Evolutionary conservation across 2,797 vertebrate species (phyloP), one percentile per base, ranked within the genome.

Genomic region (Cynodonichthys magdalenae): DNA sequence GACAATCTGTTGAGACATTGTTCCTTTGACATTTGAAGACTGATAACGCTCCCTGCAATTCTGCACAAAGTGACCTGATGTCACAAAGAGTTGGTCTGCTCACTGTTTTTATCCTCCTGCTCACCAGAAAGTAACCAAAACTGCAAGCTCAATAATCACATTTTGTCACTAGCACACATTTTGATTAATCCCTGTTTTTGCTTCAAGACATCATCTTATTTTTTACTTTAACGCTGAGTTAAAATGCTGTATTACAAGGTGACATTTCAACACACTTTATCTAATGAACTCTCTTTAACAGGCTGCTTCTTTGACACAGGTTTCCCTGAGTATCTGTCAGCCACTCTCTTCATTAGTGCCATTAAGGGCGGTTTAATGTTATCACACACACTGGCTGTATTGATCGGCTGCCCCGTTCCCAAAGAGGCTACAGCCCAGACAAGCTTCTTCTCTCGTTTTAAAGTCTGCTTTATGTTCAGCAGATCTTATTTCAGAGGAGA

Each of bases 331-430:
- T 75, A 55, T 66, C 76, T 77, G 75, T 85, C 84, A 73, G 57
- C 70, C 67, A 34, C 79, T 84, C 89, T 89, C 89, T 91, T 91
- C 86, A 92, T 92, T 91, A 90, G 81, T 63, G 78, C 78, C 81
- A 85, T 87, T 90, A 87, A 85, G 59, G 60, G 17, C 5, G 18
- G 62, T 63, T 65, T 90, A 85, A 92, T 82, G 86, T 87, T 75
- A 87, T 90, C 87, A 83, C 79, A 75, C 80, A 83, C 74, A 73
- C 75, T 63, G 73, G 66, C 39, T 0, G 28, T 81, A 92, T 92
- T 53, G 89, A 91, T 90, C 87, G 1, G 34, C 69, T 52, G 59
- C 73, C 79, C 79, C 69, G 52, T 49, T 82, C 80, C 76, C 81
- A 49, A 31, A 59, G 72, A 80, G 51, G 41, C 71, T 17, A 58